Base-by-base conservation (phyloP, 2,797 vertebrate species). In the Coregonus suidteri region DNA sequence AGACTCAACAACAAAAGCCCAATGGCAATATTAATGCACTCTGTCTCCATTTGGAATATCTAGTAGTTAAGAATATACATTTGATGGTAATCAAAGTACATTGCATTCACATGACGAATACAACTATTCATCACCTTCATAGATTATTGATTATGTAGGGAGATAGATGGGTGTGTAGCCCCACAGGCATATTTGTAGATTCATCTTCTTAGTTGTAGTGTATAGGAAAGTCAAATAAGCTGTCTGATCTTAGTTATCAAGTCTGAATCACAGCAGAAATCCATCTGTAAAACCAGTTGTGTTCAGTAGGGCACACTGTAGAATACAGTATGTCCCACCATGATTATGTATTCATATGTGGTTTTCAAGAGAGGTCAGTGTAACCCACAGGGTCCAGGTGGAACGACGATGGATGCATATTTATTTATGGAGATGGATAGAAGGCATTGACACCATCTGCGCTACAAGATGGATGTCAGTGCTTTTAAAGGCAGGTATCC, bases 71-170 rank as follows among this genome's bases (percentile, higher is more conserved):
- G 30, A 11, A 41, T 52, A 75, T 72, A 25, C 25, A 83, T 77
- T 69, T 3, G 53, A 51, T 35, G 68, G 31, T 79, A 75, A 51
- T 34, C 52, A 59, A 69, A 65, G 77, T 25, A 25, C 41, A 64
- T 71, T 67, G 54, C 62, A 9, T 69, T 82, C 68, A 59, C 37
- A 64, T 71, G 80, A 79, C 37, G 66, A 30, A 34, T 80, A 66
- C 4, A 73, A 77, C 85, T 82, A 69, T 59, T 78, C 54, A 18
- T 67, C 30, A 9, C 73, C 66, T 77, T 78, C 4, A 20, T 41
- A 73, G 52, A 66, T 67, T 79, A 87, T 89, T 79, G 85, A 91
- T 90, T 76, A 37, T 9, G 52, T 70, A 6, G 20, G 53, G 66
- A 82, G 81, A 88, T 85, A 74, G 69, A 85, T 86, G 75, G 66